These are phyloP conservation scores for Gallinago nigripennis DNA, from an alignment of 2,797 vertebrate genomes.

Conservation along the genomic window DNA sequence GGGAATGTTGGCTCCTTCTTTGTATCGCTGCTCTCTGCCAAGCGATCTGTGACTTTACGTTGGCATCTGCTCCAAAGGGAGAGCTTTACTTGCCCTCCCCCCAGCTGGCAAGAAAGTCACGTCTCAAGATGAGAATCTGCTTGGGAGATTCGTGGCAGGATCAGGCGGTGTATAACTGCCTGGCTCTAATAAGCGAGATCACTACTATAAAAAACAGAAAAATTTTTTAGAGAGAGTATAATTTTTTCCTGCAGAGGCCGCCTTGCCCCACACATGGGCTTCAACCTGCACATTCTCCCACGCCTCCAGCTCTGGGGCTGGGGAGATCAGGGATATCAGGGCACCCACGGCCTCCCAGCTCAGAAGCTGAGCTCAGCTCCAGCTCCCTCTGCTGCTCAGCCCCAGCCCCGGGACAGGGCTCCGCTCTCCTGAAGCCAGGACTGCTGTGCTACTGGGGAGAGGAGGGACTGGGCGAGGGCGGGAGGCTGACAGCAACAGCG, in stretches of 20 bases:
- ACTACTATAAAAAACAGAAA: neutral
- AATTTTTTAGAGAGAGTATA: neutral
- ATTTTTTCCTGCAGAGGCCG: neutral
- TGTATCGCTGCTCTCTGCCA: slow-evolving; percentile 47
- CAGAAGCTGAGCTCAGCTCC: neutral
- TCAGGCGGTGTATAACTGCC: fast-evolving
- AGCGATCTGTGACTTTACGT: slow-evolving; percentile 62
- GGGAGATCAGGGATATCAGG: neutral
- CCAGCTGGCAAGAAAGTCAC: slow-evolving; percentile 30
- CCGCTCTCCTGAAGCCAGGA: neutral
- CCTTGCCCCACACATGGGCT: neutral
- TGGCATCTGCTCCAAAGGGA: slow-evolving; percentile 60
- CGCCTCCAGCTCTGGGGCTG: neutral
- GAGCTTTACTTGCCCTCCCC: slow-evolving; percentile 3
- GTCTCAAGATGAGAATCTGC: slow-evolving; percentile 21
- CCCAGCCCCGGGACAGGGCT: neutral
- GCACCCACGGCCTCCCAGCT: fast-evolving
- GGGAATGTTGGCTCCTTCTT: slow-evolving; percentile 28
- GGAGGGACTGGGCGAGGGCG: fast-evolving
- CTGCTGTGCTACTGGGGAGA: no score
- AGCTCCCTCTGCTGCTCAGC: slow-evolving; percentile 67
- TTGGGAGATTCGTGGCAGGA: neutral
- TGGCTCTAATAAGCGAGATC: neutral
- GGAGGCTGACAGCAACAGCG: neutral
- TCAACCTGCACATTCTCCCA: neutral